Base-by-base conservation (phyloP, 2,113 vertebrate species). In the Heterotilapia buettikoferi region DNA sequence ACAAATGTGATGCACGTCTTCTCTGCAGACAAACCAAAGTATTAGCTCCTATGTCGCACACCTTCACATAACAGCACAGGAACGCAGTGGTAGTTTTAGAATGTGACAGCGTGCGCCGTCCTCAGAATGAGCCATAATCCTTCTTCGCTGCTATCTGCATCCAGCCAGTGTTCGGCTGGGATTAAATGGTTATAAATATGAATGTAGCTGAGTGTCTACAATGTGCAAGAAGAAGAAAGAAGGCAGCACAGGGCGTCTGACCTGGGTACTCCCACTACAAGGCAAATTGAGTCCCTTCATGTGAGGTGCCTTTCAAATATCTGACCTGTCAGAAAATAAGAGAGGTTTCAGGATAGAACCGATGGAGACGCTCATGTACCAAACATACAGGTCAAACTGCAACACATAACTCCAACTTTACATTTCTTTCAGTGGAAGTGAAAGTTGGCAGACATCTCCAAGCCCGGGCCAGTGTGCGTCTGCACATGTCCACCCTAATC, bases 401-500 rank as follows among this genome's bases (percentile, higher is more conserved):
- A 63, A 13, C 18, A 5, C 14, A 29, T 2, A 10, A 53, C 11
- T 79, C 12, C 53, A 84, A 31, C 19, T 47, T 24, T 29, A 29
- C 9, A 12, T 79, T 82, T 38, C 54, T 68, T 6, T 78, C 45
- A 68, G 8, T 43, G 43, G 45, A 66, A 24, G 47, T 7, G 4
- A 86, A 84, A 38, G 47, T 83, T 61, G 76, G 26, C 43, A 12
- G 21, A 29, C 16, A 56, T 40, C 9, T 82, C 13, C 53, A 26
- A 85, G 79, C 31, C 38, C 19, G 19, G 56, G 52, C 40, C 66
- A 86, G 7, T 10, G 38, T 82, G 78, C 36, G 29, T 89, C 14
- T 83, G 57, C 83, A 80, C 59, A 59, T 84, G 61, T 87, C 83
- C 82, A 19, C 12, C 6, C n/a, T 96, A 95, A 95, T 94, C 94